These are phyloP conservation scores for Cepaea nemoralis DNA, from an alignment of 1,140 invertebrate genomes.

Conservation along the genomic window DNA sequence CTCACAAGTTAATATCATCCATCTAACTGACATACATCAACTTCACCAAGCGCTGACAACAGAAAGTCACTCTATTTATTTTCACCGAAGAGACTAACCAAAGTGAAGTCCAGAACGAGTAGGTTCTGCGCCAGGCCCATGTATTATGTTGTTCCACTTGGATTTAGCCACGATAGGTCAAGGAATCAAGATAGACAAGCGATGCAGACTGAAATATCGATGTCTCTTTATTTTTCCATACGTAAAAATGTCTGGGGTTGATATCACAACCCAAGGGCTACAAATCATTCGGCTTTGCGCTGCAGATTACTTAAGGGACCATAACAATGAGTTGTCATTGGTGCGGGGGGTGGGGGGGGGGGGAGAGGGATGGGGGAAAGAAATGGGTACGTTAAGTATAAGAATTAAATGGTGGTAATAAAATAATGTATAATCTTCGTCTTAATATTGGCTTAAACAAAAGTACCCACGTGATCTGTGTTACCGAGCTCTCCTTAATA, in stretches of 20 bases:
- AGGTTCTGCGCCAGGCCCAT: neutral
- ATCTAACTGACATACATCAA: neutral
- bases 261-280: neutral
- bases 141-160: neutral
- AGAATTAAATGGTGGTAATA: no score
- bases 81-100: neutral
- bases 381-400: no score
- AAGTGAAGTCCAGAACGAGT: neutral
- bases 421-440: no score
- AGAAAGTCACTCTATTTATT: neutral
- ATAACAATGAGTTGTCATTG: neutral
- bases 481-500: no score
- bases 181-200: neutral
- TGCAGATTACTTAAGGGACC: neutral
- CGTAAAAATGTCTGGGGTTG: neutral
- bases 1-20: no score
- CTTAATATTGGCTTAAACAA: no score
- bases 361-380: no score
- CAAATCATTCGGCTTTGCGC: neutral
- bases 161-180: neutral
- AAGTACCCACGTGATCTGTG: no score
- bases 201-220: neutral
- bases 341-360: no score
- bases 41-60: neutral
- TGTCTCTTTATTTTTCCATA: neutral